phyloP scores from a whole-genome alignment of 2,888 invertebrate species.

The Panzeria rudis region DNA sequence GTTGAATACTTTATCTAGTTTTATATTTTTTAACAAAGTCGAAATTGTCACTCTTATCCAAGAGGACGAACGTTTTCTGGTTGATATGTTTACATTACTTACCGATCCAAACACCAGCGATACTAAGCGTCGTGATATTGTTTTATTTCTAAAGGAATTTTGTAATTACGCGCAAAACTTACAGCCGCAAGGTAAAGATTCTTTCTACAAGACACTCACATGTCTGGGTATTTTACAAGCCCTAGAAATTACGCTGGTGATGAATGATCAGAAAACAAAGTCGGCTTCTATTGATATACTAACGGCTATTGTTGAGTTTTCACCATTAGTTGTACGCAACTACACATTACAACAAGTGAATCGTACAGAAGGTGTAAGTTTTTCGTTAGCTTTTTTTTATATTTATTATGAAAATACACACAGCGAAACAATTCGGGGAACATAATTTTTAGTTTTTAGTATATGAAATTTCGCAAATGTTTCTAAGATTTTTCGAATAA shows the following conservation, averaged over 20 bases:
- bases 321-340: constrained; percentile 98
- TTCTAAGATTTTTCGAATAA: no score
- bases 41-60: constrained; percentile 99
- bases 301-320: constrained; percentile 98
- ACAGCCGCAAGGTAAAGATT: constrained; percentile 98
- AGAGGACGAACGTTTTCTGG: constrained; percentile 98
- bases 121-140: constrained; percentile 94
- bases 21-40: constrained; percentile 99
- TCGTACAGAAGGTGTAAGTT: constrained; percentile 92
- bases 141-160: constrained; percentile 99
- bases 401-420: neutral
- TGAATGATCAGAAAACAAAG: constrained; percentile 97
- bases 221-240: constrained; percentile 94
- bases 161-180: constrained; percentile 99
- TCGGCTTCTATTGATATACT: constrained; percentile 99
- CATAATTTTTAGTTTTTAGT: neutral
- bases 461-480: neutral
- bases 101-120: constrained; percentile 94
- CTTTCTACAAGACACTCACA: constrained; percentile 97
- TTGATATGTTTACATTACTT: constrained; percentile 96
- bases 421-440: neutral
- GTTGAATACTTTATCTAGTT: constrained; percentile 98
- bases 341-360: constrained; percentile 96
- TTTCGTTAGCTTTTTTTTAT: neutral
- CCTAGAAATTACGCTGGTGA: constrained; percentile 94